Evolutionary conservation across 1,140 invertebrate species (phyloP).

Genomic region (Streblospio benedicti): DNA sequence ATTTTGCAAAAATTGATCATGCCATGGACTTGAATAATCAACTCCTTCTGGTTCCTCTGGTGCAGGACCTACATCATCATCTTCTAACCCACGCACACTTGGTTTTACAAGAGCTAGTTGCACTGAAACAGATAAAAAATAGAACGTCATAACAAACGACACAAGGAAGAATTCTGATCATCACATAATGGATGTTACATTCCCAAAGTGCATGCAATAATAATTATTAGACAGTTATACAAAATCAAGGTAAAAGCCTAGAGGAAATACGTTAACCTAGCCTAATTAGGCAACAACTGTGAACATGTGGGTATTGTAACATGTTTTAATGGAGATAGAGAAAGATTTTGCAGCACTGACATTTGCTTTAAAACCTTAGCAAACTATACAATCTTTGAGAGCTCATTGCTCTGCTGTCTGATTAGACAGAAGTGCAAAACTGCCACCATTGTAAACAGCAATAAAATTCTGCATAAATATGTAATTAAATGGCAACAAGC

Average conservation of each 20-base stretch:
- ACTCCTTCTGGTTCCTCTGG: constrained; percentile 31
- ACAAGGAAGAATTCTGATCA: not conserved
- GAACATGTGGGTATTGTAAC: not conserved
- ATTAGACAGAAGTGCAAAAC: too few species aligned
- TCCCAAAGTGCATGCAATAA: not conserved
- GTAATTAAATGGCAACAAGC: too few species aligned
- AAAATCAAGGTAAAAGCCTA: not conserved
- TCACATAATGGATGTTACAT: not conserved
- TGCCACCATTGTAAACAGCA: too few species aligned
- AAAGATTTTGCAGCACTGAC: too few species aligned
- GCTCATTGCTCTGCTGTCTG: too few species aligned
- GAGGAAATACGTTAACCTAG: not conserved
- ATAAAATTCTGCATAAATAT: too few species aligned
- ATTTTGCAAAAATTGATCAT: constrained; percentile 29
- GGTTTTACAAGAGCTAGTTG: constrained; percentile 44
- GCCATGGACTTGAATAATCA: constrained; percentile 44
- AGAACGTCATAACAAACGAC: not conserved
- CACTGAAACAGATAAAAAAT: constrained; percentile 25
- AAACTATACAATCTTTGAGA: too few species aligned
- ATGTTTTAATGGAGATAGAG: too few species aligned
- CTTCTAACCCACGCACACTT: constrained; percentile 40
- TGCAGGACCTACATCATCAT: constrained; percentile 36
- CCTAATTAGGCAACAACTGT: not conserved
- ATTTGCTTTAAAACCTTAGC: too few species aligned
- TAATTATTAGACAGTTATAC: not conserved